A percentile compares a stretch with the other conserved stretches of the same genome.
These are phyloP conservation scores for Polydesmus complanatus DNA, from an alignment of 2,888 invertebrate species.

Conservation along the genomic window DNA sequence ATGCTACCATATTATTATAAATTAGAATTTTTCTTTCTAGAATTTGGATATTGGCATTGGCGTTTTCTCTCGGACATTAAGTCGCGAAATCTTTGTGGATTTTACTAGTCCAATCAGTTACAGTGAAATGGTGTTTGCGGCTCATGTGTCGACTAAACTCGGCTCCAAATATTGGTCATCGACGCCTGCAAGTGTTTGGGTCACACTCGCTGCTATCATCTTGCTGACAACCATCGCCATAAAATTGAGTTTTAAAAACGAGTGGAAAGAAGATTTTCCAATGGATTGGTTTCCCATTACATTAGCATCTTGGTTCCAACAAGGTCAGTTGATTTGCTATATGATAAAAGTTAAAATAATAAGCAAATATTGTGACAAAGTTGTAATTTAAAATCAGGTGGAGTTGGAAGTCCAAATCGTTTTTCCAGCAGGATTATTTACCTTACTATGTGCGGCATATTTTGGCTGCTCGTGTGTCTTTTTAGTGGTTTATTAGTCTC, in stretches of 20 bases:
- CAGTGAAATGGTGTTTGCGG: background rate
- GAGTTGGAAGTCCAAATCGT: background rate
- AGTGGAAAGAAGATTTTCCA: background rate
- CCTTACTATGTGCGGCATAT: background rate
- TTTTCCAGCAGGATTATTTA: background rate
- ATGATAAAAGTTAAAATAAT: too few species aligned
- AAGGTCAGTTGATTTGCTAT: background rate
- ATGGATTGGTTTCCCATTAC: background rate
- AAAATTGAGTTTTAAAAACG: background rate
- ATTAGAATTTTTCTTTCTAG: background rate
- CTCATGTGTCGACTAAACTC: background rate
- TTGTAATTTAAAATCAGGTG: background rate
- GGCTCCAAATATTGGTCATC: background rate
- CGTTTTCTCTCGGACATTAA: background rate
- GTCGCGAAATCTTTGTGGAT: background rate
- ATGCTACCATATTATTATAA: too few species aligned
- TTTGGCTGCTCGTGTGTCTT: background rate
- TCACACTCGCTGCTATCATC: background rate
- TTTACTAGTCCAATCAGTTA: background rate
- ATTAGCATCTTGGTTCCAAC: background rate
- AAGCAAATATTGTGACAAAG: background rate
- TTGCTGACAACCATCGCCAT: background rate
- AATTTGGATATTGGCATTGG: background rate
- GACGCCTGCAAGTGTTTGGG: background rate
- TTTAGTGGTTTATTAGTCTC: slow-evolving; percentile 4